Conservation (phyloP, 2,888 invertebrate genomes). For the Amphipyra berbera region DNA sequence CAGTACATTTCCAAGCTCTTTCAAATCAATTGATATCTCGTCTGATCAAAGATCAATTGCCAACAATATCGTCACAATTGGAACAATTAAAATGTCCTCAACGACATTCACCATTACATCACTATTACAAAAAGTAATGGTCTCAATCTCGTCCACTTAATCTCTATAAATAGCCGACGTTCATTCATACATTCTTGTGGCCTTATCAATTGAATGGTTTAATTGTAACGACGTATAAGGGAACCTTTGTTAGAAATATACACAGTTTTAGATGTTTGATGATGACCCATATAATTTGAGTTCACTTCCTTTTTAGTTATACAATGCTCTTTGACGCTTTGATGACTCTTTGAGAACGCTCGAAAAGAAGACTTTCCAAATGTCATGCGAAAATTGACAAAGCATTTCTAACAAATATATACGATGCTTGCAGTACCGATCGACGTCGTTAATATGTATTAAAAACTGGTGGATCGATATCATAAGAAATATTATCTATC, state of each 20-base stretch:
- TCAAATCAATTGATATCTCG: slow-evolving; percentile 21
- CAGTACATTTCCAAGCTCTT: slow-evolving; percentile 4
- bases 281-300: slow-evolving; percentile 22
- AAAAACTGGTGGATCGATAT: too few species aligned
- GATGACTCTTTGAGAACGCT: slow-evolving; percentile 9
- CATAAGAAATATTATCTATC: too few species aligned
- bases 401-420: too few species aligned
- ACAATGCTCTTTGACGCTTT: slow-evolving; percentile 13
- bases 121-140: slow-evolving; percentile 32
- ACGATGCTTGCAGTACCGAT: too few species aligned
- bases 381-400: too few species aligned
- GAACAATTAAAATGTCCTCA: slow-evolving; percentile 40
- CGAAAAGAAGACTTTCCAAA: too few species aligned
- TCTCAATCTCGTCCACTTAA: slow-evolving; percentile 46
- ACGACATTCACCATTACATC: slow-evolving; percentile 50
- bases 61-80: slow-evolving; percentile 38
- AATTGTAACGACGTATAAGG: slow-evolving; percentile 42
- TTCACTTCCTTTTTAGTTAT: slow-evolving; percentile 11
- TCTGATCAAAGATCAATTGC: slow-evolving; percentile 50
- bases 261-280: slow-evolving; percentile 1
- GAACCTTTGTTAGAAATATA: slow-evolving; percentile 36
- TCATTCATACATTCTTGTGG: slow-evolving; percentile 64
- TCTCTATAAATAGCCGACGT: slow-evolving; percentile 56
- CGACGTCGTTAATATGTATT: too few species aligned
- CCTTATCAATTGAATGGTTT: slow-evolving; percentile 62